Evolutionary conservation across 2,888 invertebrate genomes (phyloP), one percentile per base, ranked within the genome.

Genomic region (Urechis unicinctus): DNA sequence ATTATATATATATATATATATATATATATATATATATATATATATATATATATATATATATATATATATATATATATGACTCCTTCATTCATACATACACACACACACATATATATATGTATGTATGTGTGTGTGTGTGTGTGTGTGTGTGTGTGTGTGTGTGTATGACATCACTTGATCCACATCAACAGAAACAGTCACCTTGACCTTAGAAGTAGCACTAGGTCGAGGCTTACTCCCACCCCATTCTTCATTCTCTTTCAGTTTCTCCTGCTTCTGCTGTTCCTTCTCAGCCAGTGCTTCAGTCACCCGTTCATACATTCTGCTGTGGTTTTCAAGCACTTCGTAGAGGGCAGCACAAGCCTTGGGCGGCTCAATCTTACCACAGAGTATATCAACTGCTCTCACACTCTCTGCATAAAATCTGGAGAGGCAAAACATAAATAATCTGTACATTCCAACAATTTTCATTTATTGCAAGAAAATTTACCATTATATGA

Each of bases 401-500:
- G 73, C 72, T 44, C 74, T 58, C 13, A 74, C 68, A 6, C 68
- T 67, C 29, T 55, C 49, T 0, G 66, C 67, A 65, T 74, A 74
- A 59, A 74, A 74, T 55, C 74, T 74, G 48, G 1, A 29, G 17
- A 36, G 17, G 36, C 36, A 36, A 51, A 3, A 22, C 53, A 24
- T 25, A 45, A 49, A 36, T 22, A 22, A 48, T 9, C 17, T 26
- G 9, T 48, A 48, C n/a, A n/a, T n/a, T n/a, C n/a, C n/a, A n/a
- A n/a, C n/a, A n/a, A n/a, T n/a, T n/a, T n/a, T n/a, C n/a, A n/a
- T n/a, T n/a, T n/a, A n/a, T n/a, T n/a, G n/a, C n/a, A n/a, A n/a
- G n/a, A n/a, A n/a, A n/a, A n/a, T n/a, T n/a, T n/a, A n/a, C n/a
- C n/a, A n/a, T n/a, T n/a, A n/a, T n/a, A n/a, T n/a, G n/a, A n/a